Evolutionary conservation across 1,140 invertebrate genomes (phyloP).

Genomic region (Sitobion miscanthi): DNA sequence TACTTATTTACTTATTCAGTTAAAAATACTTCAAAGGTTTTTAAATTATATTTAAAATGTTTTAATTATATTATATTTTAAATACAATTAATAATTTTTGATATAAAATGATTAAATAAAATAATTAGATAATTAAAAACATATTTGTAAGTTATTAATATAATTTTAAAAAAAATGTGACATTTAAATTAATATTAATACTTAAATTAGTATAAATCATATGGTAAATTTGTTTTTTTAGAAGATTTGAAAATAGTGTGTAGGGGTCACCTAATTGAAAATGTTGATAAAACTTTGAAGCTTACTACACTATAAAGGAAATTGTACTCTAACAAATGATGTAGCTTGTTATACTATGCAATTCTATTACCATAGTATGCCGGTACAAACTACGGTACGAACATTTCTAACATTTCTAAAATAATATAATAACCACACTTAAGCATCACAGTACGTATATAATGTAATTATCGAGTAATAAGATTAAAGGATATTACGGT

Average conservation of each 20-base stretch:
- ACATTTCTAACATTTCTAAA: conserved; percentile 17
- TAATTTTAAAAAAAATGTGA: not conserved
- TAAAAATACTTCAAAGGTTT: not conserved
- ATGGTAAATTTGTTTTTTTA: not conserved
- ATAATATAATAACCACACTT: conserved; percentile 17
- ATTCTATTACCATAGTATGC: not conserved
- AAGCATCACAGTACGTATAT: not conserved
- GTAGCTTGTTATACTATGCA: not conserved
- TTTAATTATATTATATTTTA: too few relatives aligned
- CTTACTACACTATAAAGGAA: not conserved
- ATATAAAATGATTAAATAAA: not conserved
- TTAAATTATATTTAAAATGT: not conserved
- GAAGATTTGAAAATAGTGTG: not conserved
- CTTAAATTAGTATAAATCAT: not conserved
- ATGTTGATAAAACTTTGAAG: not conserved
- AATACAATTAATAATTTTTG: not conserved
- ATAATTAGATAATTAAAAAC: not conserved
- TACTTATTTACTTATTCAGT: not conserved
- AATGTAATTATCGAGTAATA: conserved; percentile 18
- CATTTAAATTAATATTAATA: not conserved
- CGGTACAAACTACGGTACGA: not conserved
- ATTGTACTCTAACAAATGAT: not conserved
- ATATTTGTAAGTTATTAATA: not conserved
- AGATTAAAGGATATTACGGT: conserved; percentile 6
- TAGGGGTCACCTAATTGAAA: not conserved